These are phyloP conservation scores for Autographa gamma DNA, from an alignment of 2,888 invertebrate species.

Conservation along the genomic window DNA sequence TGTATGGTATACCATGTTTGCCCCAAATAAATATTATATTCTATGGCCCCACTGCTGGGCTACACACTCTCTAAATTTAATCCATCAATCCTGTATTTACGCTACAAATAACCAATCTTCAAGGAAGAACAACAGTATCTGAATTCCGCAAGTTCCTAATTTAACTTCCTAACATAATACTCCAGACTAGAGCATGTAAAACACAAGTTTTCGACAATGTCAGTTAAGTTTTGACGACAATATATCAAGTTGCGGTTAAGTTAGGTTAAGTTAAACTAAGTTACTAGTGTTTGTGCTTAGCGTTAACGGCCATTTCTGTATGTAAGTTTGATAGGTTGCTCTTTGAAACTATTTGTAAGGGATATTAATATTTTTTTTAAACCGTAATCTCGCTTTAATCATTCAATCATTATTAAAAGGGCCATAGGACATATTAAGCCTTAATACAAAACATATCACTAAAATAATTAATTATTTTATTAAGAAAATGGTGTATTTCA, in stretches of 20 bases:
- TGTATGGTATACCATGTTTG: too few species aligned
- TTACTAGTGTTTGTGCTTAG: conserved; percentile 25
- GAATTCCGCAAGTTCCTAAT: neutral
- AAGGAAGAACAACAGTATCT: neutral
- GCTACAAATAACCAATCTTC: too few species aligned
- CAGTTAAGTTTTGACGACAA: conserved; percentile 44
- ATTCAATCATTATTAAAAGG: too few species aligned
- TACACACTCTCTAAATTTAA: neutral
- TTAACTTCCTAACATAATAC: neutral
- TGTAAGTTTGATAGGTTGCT: conserved; percentile 34
- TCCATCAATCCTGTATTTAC: neutral
- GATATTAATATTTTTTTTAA: too few species aligned
- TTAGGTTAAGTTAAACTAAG: conserved; percentile 47
- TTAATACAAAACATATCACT: too few species aligned
- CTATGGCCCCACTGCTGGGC: neutral
- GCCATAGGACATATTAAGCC: too few species aligned
- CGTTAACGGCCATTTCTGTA: conserved; percentile 18
- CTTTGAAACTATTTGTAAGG: conserved; percentile 18
- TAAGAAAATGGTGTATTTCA: too few species aligned
- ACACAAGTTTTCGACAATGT: conserved; percentile 43
- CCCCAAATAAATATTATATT: too few species aligned
- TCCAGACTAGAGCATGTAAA: conserved; percentile 8
- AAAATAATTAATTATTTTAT: too few species aligned
- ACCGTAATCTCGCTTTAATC: too few species aligned
- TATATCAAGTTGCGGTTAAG: conserved; percentile 49